phyloP scores from a whole-genome alignment of 2,888 invertebrate genomes.

The Aleiodes alternator region DNA sequence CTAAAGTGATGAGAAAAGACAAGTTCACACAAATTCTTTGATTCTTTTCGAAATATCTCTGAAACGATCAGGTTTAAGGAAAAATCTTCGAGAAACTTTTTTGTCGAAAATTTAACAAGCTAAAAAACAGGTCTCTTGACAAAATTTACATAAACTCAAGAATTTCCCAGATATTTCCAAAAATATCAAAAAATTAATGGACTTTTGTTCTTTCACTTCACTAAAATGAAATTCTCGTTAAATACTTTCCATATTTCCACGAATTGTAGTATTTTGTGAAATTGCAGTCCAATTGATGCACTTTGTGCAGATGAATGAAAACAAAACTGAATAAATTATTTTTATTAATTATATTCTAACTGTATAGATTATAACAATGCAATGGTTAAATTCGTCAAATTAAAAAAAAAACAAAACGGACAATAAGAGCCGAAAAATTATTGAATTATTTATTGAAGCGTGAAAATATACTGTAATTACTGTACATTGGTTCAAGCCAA shows the following conservation, averaged over 20 bases:
- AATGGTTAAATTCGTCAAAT: constrained; percentile 11
- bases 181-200: too few relatives aligned
- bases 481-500: background rate
- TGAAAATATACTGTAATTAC: background rate
- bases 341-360: constrained; percentile 4
- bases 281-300: constrained; percentile 2
- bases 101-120: too few relatives aligned
- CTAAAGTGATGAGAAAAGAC: too few relatives aligned
- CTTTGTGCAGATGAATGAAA: constrained; percentile 1
- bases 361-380: background rate
- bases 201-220: too few relatives aligned
- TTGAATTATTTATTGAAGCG: constrained; percentile 2
- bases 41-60: too few relatives aligned
- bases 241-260: background rate
- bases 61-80: too few relatives aligned
- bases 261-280: background rate
- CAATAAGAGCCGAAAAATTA: background rate
- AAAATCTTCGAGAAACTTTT: too few relatives aligned
- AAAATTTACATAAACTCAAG: too few relatives aligned
- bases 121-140: too few relatives aligned
- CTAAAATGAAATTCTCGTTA: background rate
- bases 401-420: background rate
- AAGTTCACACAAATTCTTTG: too few relatives aligned
- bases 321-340: background rate
- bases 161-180: too few relatives aligned